A percentile compares a stretch with the other conserved stretches of the same genome.
These are phyloP conservation scores for Suillia variegata DNA, from an alignment of 2,888 invertebrate genomes.

Conservation along the genomic window DNA sequence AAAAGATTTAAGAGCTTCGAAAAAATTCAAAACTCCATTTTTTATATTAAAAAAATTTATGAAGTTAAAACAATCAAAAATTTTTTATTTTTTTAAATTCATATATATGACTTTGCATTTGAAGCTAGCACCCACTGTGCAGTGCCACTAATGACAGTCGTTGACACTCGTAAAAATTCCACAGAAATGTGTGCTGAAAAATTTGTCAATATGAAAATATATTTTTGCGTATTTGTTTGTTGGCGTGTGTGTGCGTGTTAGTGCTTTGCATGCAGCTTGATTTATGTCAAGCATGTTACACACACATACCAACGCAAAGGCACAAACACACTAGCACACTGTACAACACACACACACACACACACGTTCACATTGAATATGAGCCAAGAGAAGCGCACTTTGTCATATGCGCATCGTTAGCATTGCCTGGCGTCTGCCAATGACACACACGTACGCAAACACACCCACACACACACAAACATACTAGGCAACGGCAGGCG, in stretches of 20 bases:
- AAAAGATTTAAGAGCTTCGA: too few relatives aligned
- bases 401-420: constrained; percentile 9
- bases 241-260: neutral
- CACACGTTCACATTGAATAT: constrained; percentile 4
- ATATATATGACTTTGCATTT: too few relatives aligned
- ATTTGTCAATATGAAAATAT: neutral
- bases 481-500: too few relatives aligned
- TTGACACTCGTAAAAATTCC: neutral
- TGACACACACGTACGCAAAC: neutral
- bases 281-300: neutral
- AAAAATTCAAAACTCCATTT: too few relatives aligned
- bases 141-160: neutral
- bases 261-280: neutral
- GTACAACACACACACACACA: neutral
- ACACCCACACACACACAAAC: too few relatives aligned
- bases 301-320: too few relatives aligned
- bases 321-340: neutral
- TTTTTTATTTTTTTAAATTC: too few relatives aligned
- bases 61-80: too few relatives aligned
- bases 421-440: neutral
- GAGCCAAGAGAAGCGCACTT: neutral
- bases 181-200: neutral
- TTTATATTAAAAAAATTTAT: too few relatives aligned
- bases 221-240: neutral
- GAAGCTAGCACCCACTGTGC: too few relatives aligned